Evolutionary conservation across 2,113 vertebrate genomes (phyloP).

Genomic region (Alethe castanea): DNA sequence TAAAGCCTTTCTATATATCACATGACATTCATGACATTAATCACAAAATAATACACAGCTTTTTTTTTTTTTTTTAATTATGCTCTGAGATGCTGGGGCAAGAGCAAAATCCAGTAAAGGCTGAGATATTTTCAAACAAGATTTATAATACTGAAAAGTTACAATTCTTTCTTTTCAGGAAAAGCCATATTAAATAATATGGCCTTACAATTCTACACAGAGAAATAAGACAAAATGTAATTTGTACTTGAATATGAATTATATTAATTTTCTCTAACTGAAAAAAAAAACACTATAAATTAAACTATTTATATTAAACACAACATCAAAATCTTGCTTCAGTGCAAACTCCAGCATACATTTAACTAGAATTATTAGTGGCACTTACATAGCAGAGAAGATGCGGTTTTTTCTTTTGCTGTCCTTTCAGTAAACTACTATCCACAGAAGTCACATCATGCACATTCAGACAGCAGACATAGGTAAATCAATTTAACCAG

Average conservation of each 20-base stretch:
- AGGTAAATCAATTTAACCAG: neutral
- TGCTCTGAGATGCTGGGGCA: neutral
- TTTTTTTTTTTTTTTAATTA: too few species aligned
- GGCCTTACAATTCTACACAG: neutral
- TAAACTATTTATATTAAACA: neutral
- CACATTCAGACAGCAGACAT: neutral
- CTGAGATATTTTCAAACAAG: neutral
- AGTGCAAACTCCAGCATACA: neutral
- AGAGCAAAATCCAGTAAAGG: neutral
- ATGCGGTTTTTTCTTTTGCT: neutral
- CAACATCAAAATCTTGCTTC: neutral
- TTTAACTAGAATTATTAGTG: neutral
- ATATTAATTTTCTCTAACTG: neutral
- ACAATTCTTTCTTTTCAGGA: neutral
- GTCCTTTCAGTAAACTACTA: neutral
- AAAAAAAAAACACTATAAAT: neutral
- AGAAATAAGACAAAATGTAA: neutral
- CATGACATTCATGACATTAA: neutral
- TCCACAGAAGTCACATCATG: neutral
- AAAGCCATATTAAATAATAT: neutral
- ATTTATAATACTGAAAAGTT: neutral
- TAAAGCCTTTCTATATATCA: neutral
- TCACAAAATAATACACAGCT: neutral
- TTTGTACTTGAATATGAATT: neutral
- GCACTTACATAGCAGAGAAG: neutral